These are phyloP conservation scores for Tympanuchus pallidicinctus DNA, from an alignment of 2,113 vertebrate genomes.

Conservation along the genomic window DNA sequence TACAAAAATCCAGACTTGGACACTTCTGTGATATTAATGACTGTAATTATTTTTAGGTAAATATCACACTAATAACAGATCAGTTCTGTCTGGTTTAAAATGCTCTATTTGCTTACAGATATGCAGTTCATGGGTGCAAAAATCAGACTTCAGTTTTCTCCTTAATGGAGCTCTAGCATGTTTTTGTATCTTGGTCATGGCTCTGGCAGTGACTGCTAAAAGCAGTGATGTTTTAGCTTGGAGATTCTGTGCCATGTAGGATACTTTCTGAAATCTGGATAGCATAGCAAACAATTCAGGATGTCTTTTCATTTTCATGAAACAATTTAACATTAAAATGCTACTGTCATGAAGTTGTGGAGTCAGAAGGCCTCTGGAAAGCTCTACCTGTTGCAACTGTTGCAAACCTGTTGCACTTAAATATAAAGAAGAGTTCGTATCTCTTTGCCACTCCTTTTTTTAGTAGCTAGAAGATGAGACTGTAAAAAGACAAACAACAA, in stretches of 20 bases:
- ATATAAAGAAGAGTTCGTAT: background rate
- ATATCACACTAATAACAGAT: background rate
- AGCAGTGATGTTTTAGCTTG: background rate
- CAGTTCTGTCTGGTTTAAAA: background rate
- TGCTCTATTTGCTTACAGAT: background rate
- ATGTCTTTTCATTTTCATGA: background rate
- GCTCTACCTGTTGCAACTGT: background rate
- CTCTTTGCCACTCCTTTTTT: background rate
- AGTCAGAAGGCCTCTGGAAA: conserved; percentile 10
- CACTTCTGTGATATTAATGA: background rate
- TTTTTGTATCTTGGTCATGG: background rate
- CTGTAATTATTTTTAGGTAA: background rate
- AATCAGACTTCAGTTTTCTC: background rate
- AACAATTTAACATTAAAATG: conserved; percentile 26
- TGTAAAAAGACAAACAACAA: background rate
- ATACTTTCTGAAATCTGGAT: background rate
- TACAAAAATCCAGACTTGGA: background rate
- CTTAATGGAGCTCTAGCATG: background rate
- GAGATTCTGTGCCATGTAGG: background rate
- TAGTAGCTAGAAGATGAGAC: background rate
- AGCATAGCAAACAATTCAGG: background rate
- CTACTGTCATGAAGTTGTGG: background rate
- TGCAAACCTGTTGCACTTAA: background rate
- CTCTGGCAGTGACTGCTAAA: background rate
- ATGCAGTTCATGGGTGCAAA: background rate